Base-by-base conservation (phyloP, 2,113 vertebrate genomes). In the Silurus glanis region DNA sequence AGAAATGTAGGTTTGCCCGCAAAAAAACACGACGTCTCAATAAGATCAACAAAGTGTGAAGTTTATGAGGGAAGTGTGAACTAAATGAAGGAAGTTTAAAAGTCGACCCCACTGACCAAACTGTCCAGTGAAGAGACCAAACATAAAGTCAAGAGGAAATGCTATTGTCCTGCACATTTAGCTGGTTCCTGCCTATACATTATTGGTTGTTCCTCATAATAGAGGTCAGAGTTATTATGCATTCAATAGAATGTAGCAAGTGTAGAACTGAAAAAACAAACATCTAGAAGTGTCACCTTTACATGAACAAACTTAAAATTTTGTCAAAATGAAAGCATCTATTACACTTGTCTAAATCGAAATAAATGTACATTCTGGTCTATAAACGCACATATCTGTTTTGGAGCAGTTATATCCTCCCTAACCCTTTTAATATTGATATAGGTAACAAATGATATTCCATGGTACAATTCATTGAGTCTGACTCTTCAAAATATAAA, bases 101-200 rank as follows among this genome's bases (percentile, higher is more conserved):
- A 6, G 49, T n/a, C 28, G 17, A 66, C 28, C 37, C 13, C 6
- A 81, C 25, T 78, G 72, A 67, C 8, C 19, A 47, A 78, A 75
- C 62, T 9, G 28, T 14, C 9, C 37, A 84, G 51, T 55, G 69
- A 72, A 45, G 23, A 84, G 37, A 83, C 49, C 37, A 5, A 80
- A 87, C 67, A 78, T n/a, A 28, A 23, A 61, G 62, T 4, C 21
- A 71, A 64, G 85, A 85, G 79, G 89, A 90, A 90, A 80, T 72
- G 14, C 37, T 85, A 80, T 79, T 71, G 64, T 88, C 47, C 21
- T 72, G 28, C 59, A 51, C 19, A 82, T 72, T 56, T 59, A 10
- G 51, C 74, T 10, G 59, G 80, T 83, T 85, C 86, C 86, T 82
- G 25, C 62, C n/a, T 76, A 47, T 64, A 61, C 8, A 45, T 53